Conservation (phyloP, 1,140 invertebrate genomes). For the Philaenus spumarius region DNA sequence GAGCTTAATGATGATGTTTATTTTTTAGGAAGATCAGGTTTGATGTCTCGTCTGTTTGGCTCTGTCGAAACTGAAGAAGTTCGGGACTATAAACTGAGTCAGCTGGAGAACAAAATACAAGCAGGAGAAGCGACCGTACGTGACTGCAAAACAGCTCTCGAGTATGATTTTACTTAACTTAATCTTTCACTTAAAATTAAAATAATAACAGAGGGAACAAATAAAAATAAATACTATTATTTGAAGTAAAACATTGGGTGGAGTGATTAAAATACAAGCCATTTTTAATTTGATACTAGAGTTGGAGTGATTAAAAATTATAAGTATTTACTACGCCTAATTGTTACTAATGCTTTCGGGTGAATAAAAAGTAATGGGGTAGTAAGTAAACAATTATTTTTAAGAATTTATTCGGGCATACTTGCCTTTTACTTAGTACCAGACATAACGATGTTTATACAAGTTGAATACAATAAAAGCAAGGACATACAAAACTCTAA, state of each 20-base stretch:
- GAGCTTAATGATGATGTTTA: too few species aligned
- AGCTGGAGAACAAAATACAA: slow-evolving; percentile 64
- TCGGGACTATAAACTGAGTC: slow-evolving; percentile 60
- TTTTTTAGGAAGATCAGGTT: slow-evolving; percentile 52
- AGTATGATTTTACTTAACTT: slow-evolving; percentile 43
- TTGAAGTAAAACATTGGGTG: background rate
- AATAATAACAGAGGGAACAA: background rate
- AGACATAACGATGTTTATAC: too few species aligned
- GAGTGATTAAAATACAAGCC: background rate
- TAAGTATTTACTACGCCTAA: too few species aligned
- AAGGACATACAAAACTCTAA: too few species aligned
- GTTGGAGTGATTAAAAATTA: background rate
- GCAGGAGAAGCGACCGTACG: slow-evolving; percentile 54
- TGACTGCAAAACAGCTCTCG: slow-evolving; percentile 51
- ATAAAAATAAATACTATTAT: background rate
- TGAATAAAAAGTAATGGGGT: too few species aligned
- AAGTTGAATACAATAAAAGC: too few species aligned
- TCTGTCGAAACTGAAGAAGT: slow-evolving; percentile 72
- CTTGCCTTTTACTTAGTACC: too few species aligned
- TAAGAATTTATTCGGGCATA: too few species aligned
- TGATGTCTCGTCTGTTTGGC: slow-evolving; percentile 70
- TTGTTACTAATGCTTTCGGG: too few species aligned
- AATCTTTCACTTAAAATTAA: background rate
- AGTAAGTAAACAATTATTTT: too few species aligned
- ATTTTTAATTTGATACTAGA: background rate